Evolutionary conservation across 2,888 invertebrate genomes (phyloP), one percentile per base, ranked within the genome.

Genomic region (Aleiodes testaceus): DNA sequence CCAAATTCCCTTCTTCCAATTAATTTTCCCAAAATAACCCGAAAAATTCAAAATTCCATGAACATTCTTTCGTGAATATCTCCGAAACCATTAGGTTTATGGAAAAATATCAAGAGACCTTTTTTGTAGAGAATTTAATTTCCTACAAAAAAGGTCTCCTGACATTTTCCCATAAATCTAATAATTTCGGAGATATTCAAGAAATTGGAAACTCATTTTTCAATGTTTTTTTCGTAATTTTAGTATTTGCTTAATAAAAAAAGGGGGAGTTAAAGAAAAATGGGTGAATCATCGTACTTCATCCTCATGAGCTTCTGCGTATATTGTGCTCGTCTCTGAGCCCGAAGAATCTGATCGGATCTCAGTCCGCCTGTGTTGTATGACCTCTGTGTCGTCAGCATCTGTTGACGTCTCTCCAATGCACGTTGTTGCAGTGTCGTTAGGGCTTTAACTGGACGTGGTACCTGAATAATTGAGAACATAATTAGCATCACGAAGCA

Each of bases 261-360:
- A 14, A 26, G 18, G 36, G 16, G 14, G 22, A 30, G 20, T 42
- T 44, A 22, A 42, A 18, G 16, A 26, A 36, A 45, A 12, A 59
- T 63, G n/a, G n/a, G n/a, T n/a, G 1, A 53, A 47, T 55, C 11
- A 16, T 61, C 76, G 70, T 86, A 87, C 87, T 84, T 85, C 72
- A 86, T 80, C 78, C 87, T 82, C 80, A 85, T 80, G 6, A 87
- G 70, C 79, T 87, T 87, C 59, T 87, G 85, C 66, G 85, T 84
- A 44, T 85, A 87, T 63, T 85, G 85, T 9, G 84, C 81, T 22
- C 84, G 81, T 74, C 85, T 81, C 70, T 87, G 87, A 7, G 85
- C 85, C 22, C 85, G 80, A 14, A 86, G 75, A 63, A 87, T 83
- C 73, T 87, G 85, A 76, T 87, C 87, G 0, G 87, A 86, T 66